A percentile compares a stretch with the other conserved stretches of the same genome.
Evolutionary conservation across 2,113 vertebrate genomes (phyloP).

Genomic region (Sinocyclocheilus anophthalmus): DNA sequence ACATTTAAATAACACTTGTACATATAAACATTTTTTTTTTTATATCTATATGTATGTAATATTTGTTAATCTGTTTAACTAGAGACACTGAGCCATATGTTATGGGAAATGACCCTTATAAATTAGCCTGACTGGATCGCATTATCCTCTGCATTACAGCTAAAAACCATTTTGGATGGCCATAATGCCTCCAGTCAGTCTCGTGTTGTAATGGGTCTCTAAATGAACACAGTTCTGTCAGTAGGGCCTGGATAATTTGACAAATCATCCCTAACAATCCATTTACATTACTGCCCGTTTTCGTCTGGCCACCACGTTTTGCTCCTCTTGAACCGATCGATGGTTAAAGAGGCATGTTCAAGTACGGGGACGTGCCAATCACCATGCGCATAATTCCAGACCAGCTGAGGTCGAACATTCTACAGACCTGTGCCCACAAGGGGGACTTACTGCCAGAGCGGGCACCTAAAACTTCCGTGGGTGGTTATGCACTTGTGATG

Average conservation of each 20-base stretch:
- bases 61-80: slow-evolving; percentile 15
- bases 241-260: slow-evolving; percentile 12
- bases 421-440: no score
- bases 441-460: slow-evolving; percentile 77
- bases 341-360: slow-evolving; percentile 88
- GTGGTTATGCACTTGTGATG: slow-evolving; percentile 88
- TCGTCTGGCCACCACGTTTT: neutral
- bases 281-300: neutral
- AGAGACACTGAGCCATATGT: neutral
- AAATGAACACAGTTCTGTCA: neutral
- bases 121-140: neutral
- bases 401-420: slow-evolving; percentile 70
- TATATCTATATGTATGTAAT: neutral
- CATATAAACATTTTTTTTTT: neutral
- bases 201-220: slow-evolving; percentile 17
- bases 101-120: neutral
- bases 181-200: neutral
- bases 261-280: slow-evolving; percentile 18
- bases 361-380: slow-evolving; percentile 86
- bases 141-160: slow-evolving; percentile 13
- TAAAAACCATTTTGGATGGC: slow-evolving; percentile 1
- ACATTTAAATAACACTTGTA: neutral
- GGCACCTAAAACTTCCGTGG: slow-evolving; percentile 89
- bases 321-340: slow-evolving; percentile 77
- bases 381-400: slow-evolving; percentile 85